phyloP scores from a whole-genome alignment of 2,797 vertebrate genomes.

The Oreochromis mossambicus region DNA sequence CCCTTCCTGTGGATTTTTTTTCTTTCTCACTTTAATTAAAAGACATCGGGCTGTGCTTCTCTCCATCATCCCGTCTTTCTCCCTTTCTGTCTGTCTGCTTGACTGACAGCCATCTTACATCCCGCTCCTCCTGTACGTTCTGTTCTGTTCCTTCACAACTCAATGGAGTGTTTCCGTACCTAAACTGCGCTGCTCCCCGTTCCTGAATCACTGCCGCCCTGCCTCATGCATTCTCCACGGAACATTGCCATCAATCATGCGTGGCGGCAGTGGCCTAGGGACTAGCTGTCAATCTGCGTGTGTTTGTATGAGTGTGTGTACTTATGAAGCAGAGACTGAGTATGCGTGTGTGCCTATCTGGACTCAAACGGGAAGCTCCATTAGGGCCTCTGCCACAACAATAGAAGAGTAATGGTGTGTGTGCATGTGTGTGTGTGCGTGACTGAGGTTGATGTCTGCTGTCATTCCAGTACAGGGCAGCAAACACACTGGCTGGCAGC shows the following conservation, averaged over 20 bases:
- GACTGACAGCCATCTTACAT: conserved; percentile 62
- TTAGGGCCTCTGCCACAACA: conserved; percentile 63
- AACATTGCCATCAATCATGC: conserved; percentile 74
- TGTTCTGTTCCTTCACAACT: conserved; percentile 55
- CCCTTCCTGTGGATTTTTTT: conserved; percentile 32
- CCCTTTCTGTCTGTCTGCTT: conserved; percentile 39
- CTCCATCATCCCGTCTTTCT: neutral
- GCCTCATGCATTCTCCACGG: conserved; percentile 64
- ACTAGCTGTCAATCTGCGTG: conserved; percentile 68
- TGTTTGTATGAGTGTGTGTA: conserved; percentile 36
- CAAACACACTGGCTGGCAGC: conserved; percentile 54
- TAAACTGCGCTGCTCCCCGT: conserved; percentile 57
- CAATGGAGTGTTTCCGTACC: conserved; percentile 61
- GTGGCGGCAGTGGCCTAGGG: conserved; percentile 63
- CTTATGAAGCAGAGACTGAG: conserved; percentile 18
- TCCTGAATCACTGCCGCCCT: conserved; percentile 61
- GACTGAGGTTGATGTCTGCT: conserved; percentile 62
- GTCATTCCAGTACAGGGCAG: conserved; percentile 62
- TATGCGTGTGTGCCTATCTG: conserved; percentile 52
- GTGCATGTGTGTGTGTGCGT: conserved; percentile 37
- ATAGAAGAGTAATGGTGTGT: conserved; percentile 55
- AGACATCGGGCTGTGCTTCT: neutral
- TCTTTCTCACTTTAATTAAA: conserved; percentile 42
- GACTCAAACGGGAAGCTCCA: conserved; percentile 61
- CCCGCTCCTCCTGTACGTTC: conserved; percentile 48